Evolutionary conservation across 2,797 vertebrate genomes (phyloP), one percentile per base, ranked within the genome.

Genomic region (Chaenodraco wilsoni): DNA sequence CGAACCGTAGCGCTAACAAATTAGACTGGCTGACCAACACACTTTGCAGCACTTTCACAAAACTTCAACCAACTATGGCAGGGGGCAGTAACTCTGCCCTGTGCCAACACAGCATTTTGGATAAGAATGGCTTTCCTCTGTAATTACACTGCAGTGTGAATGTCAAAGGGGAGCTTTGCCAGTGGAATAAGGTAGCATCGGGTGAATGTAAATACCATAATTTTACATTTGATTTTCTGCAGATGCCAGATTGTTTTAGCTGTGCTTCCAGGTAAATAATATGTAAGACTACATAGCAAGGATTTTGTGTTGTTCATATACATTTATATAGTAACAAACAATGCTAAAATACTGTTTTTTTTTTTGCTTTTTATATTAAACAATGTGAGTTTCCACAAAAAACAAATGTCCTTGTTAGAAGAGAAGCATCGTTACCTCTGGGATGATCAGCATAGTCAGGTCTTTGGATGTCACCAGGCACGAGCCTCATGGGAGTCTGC

Each of bases 371-470:
- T 43, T 15, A 44, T 23, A 41, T 23, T 8, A 10, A 60, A 45
- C 19, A 44, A 13, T 43, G 2, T 19, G 4, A 41, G 5, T 41
- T 44, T 65, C 1, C n/a, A 17, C 15, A 45, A 3, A 16, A 56
- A 33, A 43, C 15, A 15, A 6, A 27, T 21, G 21, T 48, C 8
- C 14, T 9, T 16, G 33, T 37, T 37, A 68, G 40, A 72, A 49
- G 7, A 37, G n/a, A 46, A 49, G 48, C 3, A 5, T 0, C 4
- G n/a, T 96, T 96, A 99, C 98, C 98, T 96, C 98, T 93, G 3
- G 97, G 97, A 82, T 99, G 98, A 90, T 99, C 98, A 37, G 98
- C 97, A 91, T 99, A 99, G 93, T 99, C 98, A 0, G 98, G 98
- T 91, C 97, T 97, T 90, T 98, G 97, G 91, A 99, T 98, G 66